Base-by-base conservation (phyloP, 2,797 vertebrate species). In the Poliocrania exsul region DNA sequence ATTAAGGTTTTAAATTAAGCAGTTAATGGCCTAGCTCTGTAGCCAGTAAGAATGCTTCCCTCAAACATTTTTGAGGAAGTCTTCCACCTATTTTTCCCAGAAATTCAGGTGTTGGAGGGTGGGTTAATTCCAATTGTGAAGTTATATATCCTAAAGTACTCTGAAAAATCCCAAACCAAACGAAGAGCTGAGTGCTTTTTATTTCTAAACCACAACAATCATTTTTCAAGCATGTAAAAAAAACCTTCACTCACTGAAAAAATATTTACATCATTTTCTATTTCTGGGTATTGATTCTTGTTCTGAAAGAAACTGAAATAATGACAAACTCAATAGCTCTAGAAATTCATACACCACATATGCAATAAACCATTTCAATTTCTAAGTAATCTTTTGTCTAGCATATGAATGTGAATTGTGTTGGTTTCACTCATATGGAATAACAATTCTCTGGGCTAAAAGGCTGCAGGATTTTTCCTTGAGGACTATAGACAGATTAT, bases 281-380 rank as follows among this genome's bases (percentile, higher is more conserved):
- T 77, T 69, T 77, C 19, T 67, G 21, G 20, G 84, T 81, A 70
- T 60, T 50, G 51, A 54, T 65, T 72, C 20, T 12, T 71, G 5
- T 28, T 74, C 40, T 86, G 49, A 91, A 78, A 81, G 40, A 74
- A 86, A 53, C 26, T n/a, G 90, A 91, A 91, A 58, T 65, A 65
- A 50, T 69, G 49, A 61, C 31, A 81, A 84, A 78, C 70, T 62
- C 73, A 88, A 71, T 14, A 81, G 25, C 53, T 83, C 35, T 40
- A 57, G 50, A 74, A 80, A 69, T 44, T 54, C 0, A 3, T 58
- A 15, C 15, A 15, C 58, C 69, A 72, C 38, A 86, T 56, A 24
- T 28, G 65, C 24, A 65, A 54, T 38, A 77, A 75, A 58, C 26
- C 13, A 35, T 70, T 82, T 13, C 21, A 79, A 61, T 57, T 88